These are phyloP conservation scores for Mythimna pallens DNA, from an alignment of 2,888 invertebrate genomes.

Conservation along the genomic window DNA sequence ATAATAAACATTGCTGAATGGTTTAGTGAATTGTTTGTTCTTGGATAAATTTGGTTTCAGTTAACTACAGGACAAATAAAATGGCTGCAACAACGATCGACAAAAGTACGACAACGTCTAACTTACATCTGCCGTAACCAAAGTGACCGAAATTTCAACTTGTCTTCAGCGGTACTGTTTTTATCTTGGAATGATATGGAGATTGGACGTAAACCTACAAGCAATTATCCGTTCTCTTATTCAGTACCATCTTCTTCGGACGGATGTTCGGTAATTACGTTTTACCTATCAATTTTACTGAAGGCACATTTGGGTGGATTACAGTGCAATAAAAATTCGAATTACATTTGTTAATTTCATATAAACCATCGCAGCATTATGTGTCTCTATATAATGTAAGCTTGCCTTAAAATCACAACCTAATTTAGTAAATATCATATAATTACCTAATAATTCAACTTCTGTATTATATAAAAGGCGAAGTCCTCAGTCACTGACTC, in stretches of 20 bases:
- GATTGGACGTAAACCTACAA: slow-evolving; percentile 12
- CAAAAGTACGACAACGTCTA: neutral
- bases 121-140: neutral
- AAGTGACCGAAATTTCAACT: neutral
- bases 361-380: too few relatives aligned
- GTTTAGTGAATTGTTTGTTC: neutral
- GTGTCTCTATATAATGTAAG: too few relatives aligned
- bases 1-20: neutral
- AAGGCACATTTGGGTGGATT: too few relatives aligned
- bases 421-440: too few relatives aligned
- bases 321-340: too few relatives aligned
- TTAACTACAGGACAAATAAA: slow-evolving; percentile 6
- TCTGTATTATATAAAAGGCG: too few relatives aligned
- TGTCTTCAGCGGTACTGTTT: neutral
- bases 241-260: neutral
- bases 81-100: slow-evolving; percentile 5
- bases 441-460: too few relatives aligned
- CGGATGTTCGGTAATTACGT: slow-evolving; percentile 3
- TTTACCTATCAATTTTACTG: too few relatives aligned
- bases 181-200: slow-evolving; percentile 17
- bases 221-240: slow-evolving; percentile 8
- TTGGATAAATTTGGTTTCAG: slow-evolving; percentile 6
- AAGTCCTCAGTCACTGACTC: too few relatives aligned
- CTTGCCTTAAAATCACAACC: too few relatives aligned
- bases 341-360: too few relatives aligned